Percentiles rank a stretch among this genome's conserved stretches.
phyloP scores from a whole-genome alignment of 2,888 invertebrate genomes.

The Portevinia maculata region DNA sequence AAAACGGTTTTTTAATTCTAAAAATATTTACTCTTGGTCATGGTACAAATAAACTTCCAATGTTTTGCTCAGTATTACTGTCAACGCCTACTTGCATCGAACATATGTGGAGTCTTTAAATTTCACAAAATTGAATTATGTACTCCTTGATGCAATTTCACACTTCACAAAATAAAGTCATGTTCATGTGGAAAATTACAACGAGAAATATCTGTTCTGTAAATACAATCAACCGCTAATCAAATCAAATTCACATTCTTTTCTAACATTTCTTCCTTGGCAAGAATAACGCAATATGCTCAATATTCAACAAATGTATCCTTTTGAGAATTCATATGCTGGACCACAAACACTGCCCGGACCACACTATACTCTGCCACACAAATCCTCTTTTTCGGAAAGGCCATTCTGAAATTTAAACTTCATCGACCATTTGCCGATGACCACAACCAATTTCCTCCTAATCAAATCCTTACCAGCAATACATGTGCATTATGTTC shows the following conservation, averaged over 20 bases:
- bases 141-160: neutral
- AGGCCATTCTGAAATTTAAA: conserved; percentile 23
- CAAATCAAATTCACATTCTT: conserved; percentile 34
- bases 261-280: conserved; percentile 3
- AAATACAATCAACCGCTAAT: conserved; percentile 16
- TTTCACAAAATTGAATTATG: neutral
- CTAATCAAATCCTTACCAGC: conserved; percentile 42
- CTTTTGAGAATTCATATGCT: conserved; percentile 31
- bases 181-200: neutral
- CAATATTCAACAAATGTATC: conserved; percentile 33
- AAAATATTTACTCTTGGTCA: too few relatives aligned
- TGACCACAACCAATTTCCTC: conserved; percentile 51
- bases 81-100: too few relatives aligned
- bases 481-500: conserved; percentile 33
- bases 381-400: conserved; percentile 5
- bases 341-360: conserved; percentile 3
- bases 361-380: neutral
- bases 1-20: too few relatives aligned
- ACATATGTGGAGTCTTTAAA: too few relatives aligned
- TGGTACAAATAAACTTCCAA: too few relatives aligned
- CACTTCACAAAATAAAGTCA: neutral
- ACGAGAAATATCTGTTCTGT: neutral
- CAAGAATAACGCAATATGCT: conserved; percentile 28
- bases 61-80: too few relatives aligned
- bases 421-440: conserved; percentile 13